Conservation (phyloP, 1,140 invertebrate genomes). For the Reticulitermes speratus region DNA sequence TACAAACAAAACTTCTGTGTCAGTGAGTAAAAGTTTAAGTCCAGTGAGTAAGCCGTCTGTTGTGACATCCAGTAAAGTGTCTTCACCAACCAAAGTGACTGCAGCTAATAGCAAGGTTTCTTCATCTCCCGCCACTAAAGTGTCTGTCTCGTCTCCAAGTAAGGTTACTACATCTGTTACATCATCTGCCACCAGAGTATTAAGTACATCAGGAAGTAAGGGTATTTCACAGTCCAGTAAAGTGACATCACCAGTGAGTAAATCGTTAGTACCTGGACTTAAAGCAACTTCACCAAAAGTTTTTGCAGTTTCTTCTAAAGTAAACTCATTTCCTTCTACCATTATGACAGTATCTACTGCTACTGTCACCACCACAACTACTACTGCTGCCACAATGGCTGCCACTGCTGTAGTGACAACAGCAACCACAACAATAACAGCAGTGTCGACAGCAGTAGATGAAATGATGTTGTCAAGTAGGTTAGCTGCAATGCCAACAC, state of each 20-base stretch:
- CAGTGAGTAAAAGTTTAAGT: not conserved
- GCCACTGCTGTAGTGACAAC: not conserved
- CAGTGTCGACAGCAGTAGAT: not conserved
- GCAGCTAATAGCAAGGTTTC: not conserved
- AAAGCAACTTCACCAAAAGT: constrained; percentile 18
- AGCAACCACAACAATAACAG: not conserved
- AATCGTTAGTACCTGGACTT: not conserved
- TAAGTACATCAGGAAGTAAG: not conserved
- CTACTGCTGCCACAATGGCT: constrained; percentile 12
- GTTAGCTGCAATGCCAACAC: not conserved
- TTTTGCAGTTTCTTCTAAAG: not conserved
- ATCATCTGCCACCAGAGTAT: not conserved
- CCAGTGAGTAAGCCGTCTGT: not conserved
- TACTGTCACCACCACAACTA: not conserved
- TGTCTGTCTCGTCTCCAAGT: not conserved
- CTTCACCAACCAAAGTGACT: not conserved
- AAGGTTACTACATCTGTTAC: not conserved
- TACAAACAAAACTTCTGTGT: not conserved
- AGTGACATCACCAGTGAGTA: not conserved
- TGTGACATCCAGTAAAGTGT: not conserved
- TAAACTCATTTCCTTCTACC: not conserved
- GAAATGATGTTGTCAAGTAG: not conserved
- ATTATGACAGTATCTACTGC: not conserved
- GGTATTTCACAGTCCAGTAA: not conserved
- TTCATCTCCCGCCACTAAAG: not conserved